Evolutionary conservation across 2,797 vertebrate genomes (phyloP).

Genomic region (Ficedula albicollis): DNA sequence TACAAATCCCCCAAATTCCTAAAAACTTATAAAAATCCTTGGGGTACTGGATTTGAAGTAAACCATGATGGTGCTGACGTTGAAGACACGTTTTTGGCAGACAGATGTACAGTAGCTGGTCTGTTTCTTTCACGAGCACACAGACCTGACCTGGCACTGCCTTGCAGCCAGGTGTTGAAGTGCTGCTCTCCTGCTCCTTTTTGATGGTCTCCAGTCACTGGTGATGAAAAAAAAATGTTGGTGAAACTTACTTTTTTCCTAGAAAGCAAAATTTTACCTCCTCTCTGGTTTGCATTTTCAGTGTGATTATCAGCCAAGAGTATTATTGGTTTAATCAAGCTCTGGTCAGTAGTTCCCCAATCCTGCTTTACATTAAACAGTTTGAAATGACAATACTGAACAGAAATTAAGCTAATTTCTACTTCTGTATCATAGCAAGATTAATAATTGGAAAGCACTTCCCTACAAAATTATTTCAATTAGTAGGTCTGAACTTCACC

Average conservation of each 20-base stretch:
- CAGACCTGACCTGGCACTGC: neutral
- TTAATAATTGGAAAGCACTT: neutral
- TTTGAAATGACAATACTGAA: neutral
- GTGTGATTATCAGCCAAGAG: neutral
- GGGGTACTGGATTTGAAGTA: neutral
- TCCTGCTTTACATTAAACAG: neutral
- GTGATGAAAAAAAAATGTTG: neutral
- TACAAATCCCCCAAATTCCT: fast-evolving
- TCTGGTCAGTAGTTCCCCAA: neutral
- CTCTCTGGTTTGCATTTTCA: neutral
- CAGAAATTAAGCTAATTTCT: neutral
- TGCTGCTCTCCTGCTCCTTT: neutral
- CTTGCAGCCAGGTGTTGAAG: neutral
- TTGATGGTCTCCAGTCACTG: neutral
- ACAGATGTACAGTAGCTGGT: neutral
- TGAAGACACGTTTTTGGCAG: neutral
- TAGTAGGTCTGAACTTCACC: neutral
- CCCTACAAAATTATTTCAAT: neutral
- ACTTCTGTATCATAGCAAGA: neutral
- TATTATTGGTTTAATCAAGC: neutral
- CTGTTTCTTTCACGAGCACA: neutral
- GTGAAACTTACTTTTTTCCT: neutral
- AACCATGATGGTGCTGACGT: neutral
- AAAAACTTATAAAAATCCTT: neutral
- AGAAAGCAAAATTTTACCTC: neutral